Conservation (phyloP, 2,113 vertebrate species). For the Crocuta crocuta region DNA sequence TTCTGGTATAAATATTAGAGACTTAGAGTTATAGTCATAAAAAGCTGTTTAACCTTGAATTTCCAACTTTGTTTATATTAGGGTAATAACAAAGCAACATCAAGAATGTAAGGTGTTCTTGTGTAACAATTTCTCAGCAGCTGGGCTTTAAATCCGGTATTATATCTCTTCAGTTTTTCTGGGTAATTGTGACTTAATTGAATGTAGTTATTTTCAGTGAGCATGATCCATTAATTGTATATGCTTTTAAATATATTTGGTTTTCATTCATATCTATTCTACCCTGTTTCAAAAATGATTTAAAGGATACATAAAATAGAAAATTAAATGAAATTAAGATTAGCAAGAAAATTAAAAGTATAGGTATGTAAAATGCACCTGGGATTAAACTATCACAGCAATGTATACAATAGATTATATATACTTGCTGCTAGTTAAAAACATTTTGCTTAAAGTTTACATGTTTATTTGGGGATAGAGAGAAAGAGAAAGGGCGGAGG, state of each 20-base stretch:
- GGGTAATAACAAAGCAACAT: background rate
- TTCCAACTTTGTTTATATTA: constrained; percentile 30
- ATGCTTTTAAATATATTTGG: background rate
- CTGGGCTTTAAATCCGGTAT: background rate
- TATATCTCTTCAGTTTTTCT: background rate
- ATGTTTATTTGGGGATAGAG: too few species aligned
- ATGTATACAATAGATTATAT: background rate
- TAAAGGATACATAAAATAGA: background rate
- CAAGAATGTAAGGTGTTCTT: background rate
- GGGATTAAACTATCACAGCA: background rate
- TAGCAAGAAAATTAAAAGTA: background rate
- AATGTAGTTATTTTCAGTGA: constrained; percentile 45
- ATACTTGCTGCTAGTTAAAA: background rate
- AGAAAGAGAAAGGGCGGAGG: too few species aligned
- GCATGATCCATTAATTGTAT: background rate
- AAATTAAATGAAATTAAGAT: background rate
- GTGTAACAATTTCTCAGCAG: background rate
- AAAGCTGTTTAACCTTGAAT: constrained; percentile 32
- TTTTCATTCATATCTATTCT: background rate
- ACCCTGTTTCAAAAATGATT: background rate
- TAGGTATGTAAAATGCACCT: background rate
- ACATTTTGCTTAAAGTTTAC: too few species aligned
- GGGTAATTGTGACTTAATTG: background rate
- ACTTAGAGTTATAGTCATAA: background rate
- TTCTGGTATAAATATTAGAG: background rate